Evolutionary conservation across 2,113 vertebrate genomes (phyloP), one percentile per base, ranked within the genome.

Genomic region (Haemorhous mexicanus): DNA sequence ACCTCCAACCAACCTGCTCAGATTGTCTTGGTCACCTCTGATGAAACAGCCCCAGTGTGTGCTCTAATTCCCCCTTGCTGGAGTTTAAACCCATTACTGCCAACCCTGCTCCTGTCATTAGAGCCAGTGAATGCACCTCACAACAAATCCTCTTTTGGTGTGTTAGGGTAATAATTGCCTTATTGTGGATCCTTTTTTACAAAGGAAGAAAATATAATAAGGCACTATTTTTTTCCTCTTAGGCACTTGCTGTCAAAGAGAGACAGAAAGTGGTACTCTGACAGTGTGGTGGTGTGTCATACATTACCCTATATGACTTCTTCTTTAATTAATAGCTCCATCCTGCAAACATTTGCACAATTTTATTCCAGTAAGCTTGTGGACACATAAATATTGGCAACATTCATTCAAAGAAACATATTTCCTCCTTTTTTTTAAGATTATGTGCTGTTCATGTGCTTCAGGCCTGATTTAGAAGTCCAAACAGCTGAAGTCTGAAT

Each of bases 251-350:
- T 86, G 20, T 26, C 22, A 46, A 69, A 35, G n/a, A 83, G 3
- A 53, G 28, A 73, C 21, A 66, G 20, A 70, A 72, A 73, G 30
- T 11, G 43, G 39, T 66, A 7, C 14, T 39, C 24, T 41, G 64
- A 39, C 39, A 87, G 37, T n/a, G 37, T 53, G 26, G 16, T 59
- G 37, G 8, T 16, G 5, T 46, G n/a, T 15, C 59, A 30, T 32
- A 26, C 23, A 55, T 30, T 6, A 39, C 7, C 24, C 9, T 47
- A 11, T 74, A 53, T 33, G 39, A 53, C 16, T 50, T 84, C 15
- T 80, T 53, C 30, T 74, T 78, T 91, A 83, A 77, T 94, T 90
- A 84, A 84, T 61, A 75, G 41, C 19, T 67, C 44, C n/a, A 59
- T 72, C 66, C 47, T 84, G 33, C 26, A 95, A 91, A 59, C 2